Evolutionary conservation across 2,113 vertebrate species (phyloP).

Genomic region (Cinclus mexicanus): DNA sequence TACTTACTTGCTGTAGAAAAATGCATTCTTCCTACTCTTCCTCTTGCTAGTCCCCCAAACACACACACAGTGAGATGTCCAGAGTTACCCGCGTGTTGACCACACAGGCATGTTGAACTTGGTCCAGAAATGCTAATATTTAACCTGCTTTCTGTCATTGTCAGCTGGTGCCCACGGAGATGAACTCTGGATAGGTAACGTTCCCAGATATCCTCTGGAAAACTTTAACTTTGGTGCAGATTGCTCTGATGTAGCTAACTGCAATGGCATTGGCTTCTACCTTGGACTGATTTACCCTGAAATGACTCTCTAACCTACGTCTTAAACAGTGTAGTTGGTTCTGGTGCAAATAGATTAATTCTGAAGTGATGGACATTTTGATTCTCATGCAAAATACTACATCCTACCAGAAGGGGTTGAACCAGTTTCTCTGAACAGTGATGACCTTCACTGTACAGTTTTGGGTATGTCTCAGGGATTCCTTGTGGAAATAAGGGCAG

Average conservation of each 20-base stretch:
- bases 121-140: slow-evolving; percentile 18
- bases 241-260: slow-evolving; percentile 40
- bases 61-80: neutral
- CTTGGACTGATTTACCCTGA: slow-evolving; percentile 61
- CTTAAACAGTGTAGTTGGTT: slow-evolving; percentile 14
- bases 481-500: slow-evolving; percentile 83
- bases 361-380: slow-evolving; percentile 25
- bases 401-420: slow-evolving; percentile 66
- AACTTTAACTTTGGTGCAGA: slow-evolving; percentile 43
- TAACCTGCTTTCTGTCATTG: slow-evolving; percentile 10
- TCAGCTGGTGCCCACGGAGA: slow-evolving; percentile 46
- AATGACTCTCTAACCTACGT: slow-evolving; percentile 29
- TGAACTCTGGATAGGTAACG: slow-evolving; percentile 40
- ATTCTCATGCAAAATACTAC: slow-evolving; percentile 44
- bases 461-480: slow-evolving; percentile 87
- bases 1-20: neutral
- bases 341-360: slow-evolving; percentile 12
- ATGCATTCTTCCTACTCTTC: neutral
- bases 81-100: fast-evolving
- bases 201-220: slow-evolving; percentile 64
- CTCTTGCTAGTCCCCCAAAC: neutral
- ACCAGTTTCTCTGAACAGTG: slow-evolving; percentile 76
- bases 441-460: slow-evolving; percentile 74
- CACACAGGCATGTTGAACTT: neutral
- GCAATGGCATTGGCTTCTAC: slow-evolving; percentile 26